Evolutionary conservation across 2,113 vertebrate genomes (phyloP).

Genomic region (Chionis minor): DNA sequence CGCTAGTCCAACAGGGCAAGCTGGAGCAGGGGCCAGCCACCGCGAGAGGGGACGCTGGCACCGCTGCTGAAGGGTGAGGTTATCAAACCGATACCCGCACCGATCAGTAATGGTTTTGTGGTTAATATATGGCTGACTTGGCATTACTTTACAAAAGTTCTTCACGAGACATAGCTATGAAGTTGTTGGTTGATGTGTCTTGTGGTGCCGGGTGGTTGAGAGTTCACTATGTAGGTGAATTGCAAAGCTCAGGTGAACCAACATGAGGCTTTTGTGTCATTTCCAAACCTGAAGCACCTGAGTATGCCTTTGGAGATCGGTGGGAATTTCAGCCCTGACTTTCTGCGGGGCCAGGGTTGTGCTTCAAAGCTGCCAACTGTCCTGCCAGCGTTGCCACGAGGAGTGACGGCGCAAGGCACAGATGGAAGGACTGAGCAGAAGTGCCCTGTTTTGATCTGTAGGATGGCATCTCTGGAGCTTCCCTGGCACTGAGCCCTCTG

Average conservation of each 20-base stretch:
- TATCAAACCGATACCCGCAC: neutral
- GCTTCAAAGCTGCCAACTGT: neutral
- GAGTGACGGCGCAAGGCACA: neutral
- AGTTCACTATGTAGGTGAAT: neutral
- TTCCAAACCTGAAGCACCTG: neutral
- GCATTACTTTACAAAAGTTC: neutral
- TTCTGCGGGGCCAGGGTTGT: neutral
- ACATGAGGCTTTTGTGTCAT: accelerated
- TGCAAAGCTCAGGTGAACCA: neutral
- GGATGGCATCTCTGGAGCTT: neutral
- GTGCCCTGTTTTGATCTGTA: accelerated
- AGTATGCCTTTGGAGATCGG: neutral
- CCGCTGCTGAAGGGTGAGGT: neutral
- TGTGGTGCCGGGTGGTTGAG: neutral
- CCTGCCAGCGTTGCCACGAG: accelerated
- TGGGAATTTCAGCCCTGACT: neutral
- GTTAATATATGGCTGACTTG: neutral
- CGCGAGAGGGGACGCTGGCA: neutral
- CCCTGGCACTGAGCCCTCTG: neutral
- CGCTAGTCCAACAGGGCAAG: neutral
- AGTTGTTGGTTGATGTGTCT: neutral
- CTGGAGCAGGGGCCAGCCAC: neutral
- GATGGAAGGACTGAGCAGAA: neutral
- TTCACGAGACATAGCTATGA: neutral
- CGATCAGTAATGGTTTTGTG: neutral